Evolutionary conservation across 1,140 invertebrate species (phyloP).

Genomic region (Papilio aristodemus): DNA sequence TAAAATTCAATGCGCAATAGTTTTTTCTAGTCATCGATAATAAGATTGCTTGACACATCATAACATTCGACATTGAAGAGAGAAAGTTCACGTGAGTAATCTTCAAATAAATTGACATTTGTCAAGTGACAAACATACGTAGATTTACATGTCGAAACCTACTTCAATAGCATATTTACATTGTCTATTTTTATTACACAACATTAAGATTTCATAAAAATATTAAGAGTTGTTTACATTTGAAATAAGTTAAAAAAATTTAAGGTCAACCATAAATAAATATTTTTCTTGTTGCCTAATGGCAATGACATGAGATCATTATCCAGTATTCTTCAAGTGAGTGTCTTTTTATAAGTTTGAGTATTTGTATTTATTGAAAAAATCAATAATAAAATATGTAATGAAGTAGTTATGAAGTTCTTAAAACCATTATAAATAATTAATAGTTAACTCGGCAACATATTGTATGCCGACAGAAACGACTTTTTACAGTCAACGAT

Average conservation of each 20-base stretch:
- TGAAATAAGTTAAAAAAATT: slow-evolving; percentile 19
- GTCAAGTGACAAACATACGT: slow-evolving; percentile 17
- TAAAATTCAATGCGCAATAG: slow-evolving; percentile 30
- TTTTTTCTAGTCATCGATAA: not conserved
- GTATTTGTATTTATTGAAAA: not conserved
- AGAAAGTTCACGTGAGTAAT: slow-evolving; percentile 19
- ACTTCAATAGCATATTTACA: slow-evolving; percentile 11
- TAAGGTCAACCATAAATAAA: slow-evolving; percentile 19
- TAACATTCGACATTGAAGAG: slow-evolving; percentile 26
- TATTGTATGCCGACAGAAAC: too few relatives aligned
- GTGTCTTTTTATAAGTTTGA: not conserved
- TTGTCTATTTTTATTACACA: slow-evolving; percentile 3
- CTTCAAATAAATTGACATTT: slow-evolving; percentile 29
- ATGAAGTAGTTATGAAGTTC: not conserved
- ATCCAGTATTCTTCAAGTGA: slow-evolving; percentile 12
- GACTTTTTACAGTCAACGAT: too few relatives aligned
- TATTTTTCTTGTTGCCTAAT: slow-evolving; percentile 15
- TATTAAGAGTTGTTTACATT: slow-evolving; percentile 9
- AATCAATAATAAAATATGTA: not conserved
- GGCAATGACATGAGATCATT: slow-evolving; percentile 19
- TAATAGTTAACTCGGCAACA: too few relatives aligned
- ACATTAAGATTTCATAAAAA: slow-evolving; percentile 18
- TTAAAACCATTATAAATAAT: too few relatives aligned
- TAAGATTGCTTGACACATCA: not conserved
- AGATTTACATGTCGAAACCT: slow-evolving; percentile 18